These are phyloP conservation scores for Koerneria pararmatus DNA, from an alignment of 2,888 invertebrate genomes.

Conservation along the genomic window DNA sequence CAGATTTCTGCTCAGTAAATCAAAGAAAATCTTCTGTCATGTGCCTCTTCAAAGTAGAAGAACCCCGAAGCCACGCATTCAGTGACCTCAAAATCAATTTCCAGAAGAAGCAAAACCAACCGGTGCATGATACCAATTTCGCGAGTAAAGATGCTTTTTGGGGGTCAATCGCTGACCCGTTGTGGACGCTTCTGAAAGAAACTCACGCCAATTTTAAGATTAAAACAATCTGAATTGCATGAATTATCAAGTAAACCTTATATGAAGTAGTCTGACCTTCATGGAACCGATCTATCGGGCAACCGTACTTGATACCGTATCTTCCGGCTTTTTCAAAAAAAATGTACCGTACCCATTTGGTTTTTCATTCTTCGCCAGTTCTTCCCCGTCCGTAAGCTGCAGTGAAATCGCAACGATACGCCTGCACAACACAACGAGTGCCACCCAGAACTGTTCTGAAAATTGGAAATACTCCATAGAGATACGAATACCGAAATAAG, in stretches of 20 bases:
- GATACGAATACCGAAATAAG: too few relatives aligned
- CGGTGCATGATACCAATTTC: conserved; percentile 37
- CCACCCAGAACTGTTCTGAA: conserved; percentile 65
- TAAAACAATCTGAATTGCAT: not conserved
- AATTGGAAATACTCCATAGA: conserved; percentile 3
- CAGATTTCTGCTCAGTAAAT: too few relatives aligned
- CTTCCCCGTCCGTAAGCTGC: conserved; percentile 55
- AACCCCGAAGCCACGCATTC: too few relatives aligned
- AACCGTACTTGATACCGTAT: too few relatives aligned
- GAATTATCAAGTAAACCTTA: not conserved
- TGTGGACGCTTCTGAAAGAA: too few relatives aligned
- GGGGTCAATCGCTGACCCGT: too few relatives aligned
- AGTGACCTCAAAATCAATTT: too few relatives aligned
- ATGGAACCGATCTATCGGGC: too few relatives aligned
- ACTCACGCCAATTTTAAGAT: not conserved
- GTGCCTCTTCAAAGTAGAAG: too few relatives aligned
- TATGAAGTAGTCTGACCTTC: too few relatives aligned
- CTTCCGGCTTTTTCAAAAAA: not conserved
- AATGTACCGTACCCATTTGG: conserved; percentile 21
- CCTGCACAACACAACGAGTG: conserved; percentile 69
- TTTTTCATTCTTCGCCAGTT: conserved; percentile 28
- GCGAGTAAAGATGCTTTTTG: conserved; percentile 33
- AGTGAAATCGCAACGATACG: conserved; percentile 66
- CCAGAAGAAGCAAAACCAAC: too few relatives aligned
- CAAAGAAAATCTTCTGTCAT: too few relatives aligned